phyloP scores from a whole-genome alignment of 1,140 invertebrate genomes.

The Drosophila erecta region DNA sequence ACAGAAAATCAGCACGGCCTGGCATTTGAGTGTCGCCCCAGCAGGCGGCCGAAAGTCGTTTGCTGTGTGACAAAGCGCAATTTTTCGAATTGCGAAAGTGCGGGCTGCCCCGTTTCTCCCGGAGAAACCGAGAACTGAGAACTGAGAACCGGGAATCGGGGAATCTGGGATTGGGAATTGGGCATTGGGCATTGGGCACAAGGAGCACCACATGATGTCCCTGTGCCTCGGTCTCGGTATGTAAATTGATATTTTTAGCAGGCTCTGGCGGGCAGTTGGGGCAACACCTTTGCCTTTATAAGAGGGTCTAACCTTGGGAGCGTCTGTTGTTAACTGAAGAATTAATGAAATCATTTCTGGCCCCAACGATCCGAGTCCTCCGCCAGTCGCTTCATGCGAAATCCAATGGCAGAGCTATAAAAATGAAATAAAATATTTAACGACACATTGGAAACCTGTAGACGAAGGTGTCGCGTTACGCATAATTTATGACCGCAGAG shows the following conservation, averaged over 20 bases:
- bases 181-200: slow-evolving; percentile 19
- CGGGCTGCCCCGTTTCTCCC: slow-evolving; percentile 34
- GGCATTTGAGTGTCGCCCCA: slow-evolving; percentile 73
- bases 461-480: slow-evolving; percentile 84
- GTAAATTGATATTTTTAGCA: slow-evolving; percentile 77
- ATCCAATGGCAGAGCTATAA: slow-evolving; percentile 53
- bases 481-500: slow-evolving; percentile 79
- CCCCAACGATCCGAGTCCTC: slow-evolving; percentile 21
- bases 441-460: slow-evolving; percentile 66
- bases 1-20: slow-evolving; percentile 24
- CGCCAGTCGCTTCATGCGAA: slow-evolving; percentile 22
- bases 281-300: slow-evolving; percentile 44
- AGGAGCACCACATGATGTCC: slow-evolving; percentile 66
- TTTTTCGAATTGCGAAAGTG: slow-evolving; percentile 78
- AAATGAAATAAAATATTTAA: slow-evolving; percentile 77
- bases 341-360: slow-evolving; percentile 77
- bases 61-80: slow-evolving; percentile 74
- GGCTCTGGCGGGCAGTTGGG: slow-evolving; percentile 10
- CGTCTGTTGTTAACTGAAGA: slow-evolving; percentile 68
- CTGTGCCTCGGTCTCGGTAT: slow-evolving; percentile 37
- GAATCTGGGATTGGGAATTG: neutral
- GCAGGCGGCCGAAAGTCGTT: slow-evolving; percentile 58
- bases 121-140: slow-evolving; percentile 3
- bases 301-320: slow-evolving; percentile 66
- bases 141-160: slow-evolving; percentile 13